Evolutionary conservation across 2,113 vertebrate genomes (phyloP).

Genomic region (Erythrocebus patas): DNA sequence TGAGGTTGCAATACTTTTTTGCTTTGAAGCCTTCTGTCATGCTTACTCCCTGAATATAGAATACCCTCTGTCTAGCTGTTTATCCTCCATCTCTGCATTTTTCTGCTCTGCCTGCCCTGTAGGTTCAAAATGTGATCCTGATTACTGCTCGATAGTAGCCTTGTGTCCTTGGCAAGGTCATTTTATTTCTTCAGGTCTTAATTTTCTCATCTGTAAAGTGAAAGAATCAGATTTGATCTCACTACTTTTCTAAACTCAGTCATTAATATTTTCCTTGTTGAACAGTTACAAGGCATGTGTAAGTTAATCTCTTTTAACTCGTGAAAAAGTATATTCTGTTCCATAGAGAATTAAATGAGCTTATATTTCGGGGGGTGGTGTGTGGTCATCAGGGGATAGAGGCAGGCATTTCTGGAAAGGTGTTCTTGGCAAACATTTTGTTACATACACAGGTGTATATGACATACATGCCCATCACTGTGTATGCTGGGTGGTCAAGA

Average conservation of each 20-base stretch:
- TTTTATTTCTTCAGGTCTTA: conserved; percentile 38
- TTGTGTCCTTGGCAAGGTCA: neutral
- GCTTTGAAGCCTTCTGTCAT: neutral
- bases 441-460: neutral
- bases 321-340: neutral
- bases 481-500: neutral
- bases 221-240: conserved; percentile 39
- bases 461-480: neutral
- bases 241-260: conserved; percentile 31
- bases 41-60: neutral
- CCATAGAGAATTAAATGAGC: conserved; percentile 5
- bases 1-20: neutral
- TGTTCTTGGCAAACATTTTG: neutral
- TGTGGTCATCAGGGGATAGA: neutral
- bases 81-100: neutral
- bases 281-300: neutral
- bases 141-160: neutral
- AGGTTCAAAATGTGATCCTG: conserved; percentile 3
- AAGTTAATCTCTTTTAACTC: conserved; percentile 1
- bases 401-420: neutral
- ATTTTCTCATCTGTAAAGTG: conserved; percentile 21
- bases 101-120: neutral
- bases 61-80: neutral
- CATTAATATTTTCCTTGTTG: conserved; percentile 19
- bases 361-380: neutral